Base-by-base conservation (phyloP, 2,797 vertebrate genomes). In the Nyctibius grandis region DNA sequence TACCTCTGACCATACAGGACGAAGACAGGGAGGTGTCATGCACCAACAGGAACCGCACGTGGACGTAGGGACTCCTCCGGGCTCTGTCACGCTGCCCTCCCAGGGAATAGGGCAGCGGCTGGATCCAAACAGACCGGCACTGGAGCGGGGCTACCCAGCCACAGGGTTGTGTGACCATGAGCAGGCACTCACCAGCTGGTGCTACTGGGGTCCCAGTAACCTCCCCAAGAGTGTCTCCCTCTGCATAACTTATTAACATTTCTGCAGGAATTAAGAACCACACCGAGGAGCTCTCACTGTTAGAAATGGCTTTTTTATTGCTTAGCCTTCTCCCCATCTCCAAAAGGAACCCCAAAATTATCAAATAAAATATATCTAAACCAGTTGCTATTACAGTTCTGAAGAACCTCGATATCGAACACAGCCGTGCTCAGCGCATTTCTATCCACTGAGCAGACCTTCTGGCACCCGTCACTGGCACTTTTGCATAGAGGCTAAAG, bases 231-330 rank as follows among this genome's bases (percentile, higher is more conserved):
- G 8, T 3, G 6, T 33, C 20, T n/a, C 34, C 28, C 60, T 81
- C n/a, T 44, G 19, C 21, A 9, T 8, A 76, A 76, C 11, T 45
- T n/a, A 63, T 3, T 25, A 42, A n/a, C 7, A 9, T 53, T 67
- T 74, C 42, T 31, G 74, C 8, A 13, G 11, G 12, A 87, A 70
- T 82, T 44, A 96, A 90, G 61, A 89, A 85, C 16, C 34, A 80
- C 65, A 26, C 15, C 33, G 23, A 94, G 42, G 38, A 79, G 51
- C 56, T 33, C 31, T 2, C 4, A 14, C 16, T 8, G 11, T 33
- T 77, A 47, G 51, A 85, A 96, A 80, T 76, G 17, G 80, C 10
- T 70, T 88, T 78, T 97, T 97, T 96, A 97, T 96, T 97, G 88
- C 85, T 96, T 80, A n/a, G 17, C 72, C 53, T 94, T 59, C 67